phyloP scores from a whole-genome alignment of 2,888 invertebrate genomes.

The Oscheius onirici region DNA sequence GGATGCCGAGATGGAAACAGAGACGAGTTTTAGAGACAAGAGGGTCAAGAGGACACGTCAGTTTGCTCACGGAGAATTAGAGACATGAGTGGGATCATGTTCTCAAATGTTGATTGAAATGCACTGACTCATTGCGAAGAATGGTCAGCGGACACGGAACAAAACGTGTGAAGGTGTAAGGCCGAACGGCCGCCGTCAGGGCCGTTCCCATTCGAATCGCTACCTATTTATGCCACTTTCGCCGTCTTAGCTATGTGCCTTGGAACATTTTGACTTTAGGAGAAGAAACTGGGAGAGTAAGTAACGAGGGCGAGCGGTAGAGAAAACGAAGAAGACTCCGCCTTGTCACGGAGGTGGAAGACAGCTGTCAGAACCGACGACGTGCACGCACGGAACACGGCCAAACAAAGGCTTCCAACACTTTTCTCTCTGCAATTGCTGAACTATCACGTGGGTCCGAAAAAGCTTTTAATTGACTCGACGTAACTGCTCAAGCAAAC shows the following conservation, averaged over 20 bases:
- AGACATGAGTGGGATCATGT: not conserved
- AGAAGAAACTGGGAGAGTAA: not conserved
- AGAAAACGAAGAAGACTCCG: not conserved
- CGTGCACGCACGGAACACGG: not conserved
- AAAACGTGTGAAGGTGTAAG: too few relatives aligned
- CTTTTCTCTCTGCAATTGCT: too few relatives aligned
- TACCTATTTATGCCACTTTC: conserved; percentile 1
- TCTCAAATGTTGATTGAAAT: not conserved
- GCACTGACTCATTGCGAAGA: not conserved
- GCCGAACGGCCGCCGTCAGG: conserved; percentile 16
- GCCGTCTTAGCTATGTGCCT: not conserved
- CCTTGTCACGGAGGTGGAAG: not conserved
- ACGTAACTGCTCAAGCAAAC: too few relatives aligned
- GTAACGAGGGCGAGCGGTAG: not conserved
- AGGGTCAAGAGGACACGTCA: conserved; percentile 20
- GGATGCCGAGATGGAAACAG: not conserved
- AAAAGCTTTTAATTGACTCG: too few relatives aligned
- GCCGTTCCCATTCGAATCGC: conserved; percentile 22
- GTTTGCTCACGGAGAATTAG: conserved; percentile 13
- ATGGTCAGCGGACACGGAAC: not conserved
- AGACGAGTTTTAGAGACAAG: not conserved
- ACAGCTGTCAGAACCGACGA: conserved; percentile 5
- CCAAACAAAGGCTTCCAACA: not conserved
- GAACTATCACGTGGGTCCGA: too few relatives aligned
- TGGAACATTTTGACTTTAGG: not conserved